Percentiles rank a stretch among this genome's conserved stretches.
These are phyloP conservation scores for Germaria angustata DNA, from an alignment of 2,888 invertebrate species.

Conservation along the genomic window DNA sequence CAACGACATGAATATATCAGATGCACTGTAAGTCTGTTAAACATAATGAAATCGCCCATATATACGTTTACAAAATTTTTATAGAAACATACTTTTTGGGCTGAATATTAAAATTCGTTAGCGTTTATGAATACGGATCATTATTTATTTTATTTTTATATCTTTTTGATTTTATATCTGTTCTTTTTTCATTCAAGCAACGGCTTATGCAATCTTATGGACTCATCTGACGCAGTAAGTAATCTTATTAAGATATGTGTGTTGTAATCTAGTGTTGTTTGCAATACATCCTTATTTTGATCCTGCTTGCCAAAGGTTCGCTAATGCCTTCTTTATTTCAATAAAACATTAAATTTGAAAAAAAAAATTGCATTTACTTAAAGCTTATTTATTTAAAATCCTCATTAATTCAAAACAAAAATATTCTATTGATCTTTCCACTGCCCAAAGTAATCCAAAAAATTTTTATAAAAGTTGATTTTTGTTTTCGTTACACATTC, in stretches of 20 bases:
- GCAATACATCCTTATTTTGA: conserved; percentile 50
- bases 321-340: conserved; percentile 33
- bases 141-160: not conserved
- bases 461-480: conserved; percentile 39
- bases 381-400: conserved; percentile 25
- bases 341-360: not conserved
- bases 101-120: too few species aligned
- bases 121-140: not conserved
- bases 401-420: not conserved
- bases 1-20: conserved; percentile 44
- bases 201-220: conserved; percentile 45
- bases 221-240: conserved; percentile 59
- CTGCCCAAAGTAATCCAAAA: conserved; percentile 12
- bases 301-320: conserved; percentile 44
- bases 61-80: too few species aligned
- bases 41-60: not conserved
- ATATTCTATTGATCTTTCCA: conserved; percentile 7
- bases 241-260: conserved; percentile 58
- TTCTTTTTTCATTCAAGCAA: conserved; percentile 31
- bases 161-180: not conserved
- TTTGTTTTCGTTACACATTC: conserved; percentile 49
- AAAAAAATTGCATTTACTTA: not conserved
- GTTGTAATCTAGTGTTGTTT: conserved; percentile 65
- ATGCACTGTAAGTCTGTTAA: conserved; percentile 45
- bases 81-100: too few species aligned